Base-by-base conservation (phyloP, 2,888 invertebrate genomes). In the Ferdinandea cuprea region DNA sequence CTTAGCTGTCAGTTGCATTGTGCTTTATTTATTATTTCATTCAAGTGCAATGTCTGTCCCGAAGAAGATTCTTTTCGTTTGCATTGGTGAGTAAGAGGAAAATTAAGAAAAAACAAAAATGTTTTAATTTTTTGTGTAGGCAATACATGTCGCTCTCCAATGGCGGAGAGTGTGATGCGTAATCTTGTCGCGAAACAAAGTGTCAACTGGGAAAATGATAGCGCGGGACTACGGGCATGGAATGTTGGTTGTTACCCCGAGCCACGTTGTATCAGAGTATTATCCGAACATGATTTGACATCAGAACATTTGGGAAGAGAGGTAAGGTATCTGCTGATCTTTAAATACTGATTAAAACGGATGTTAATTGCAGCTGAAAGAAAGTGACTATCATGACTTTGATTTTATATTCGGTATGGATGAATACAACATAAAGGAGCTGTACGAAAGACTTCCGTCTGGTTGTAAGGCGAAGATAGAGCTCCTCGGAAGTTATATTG, bases 331-430 rank as follows among this genome's bases (percentile, higher is more conserved):
- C 37, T 5, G 3, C 4, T 13, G 0, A 9, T 4, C 7, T 32
- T 17, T 6, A 17, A 30, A 32, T 11, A 9, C 2, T 42, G 6
- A 37, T 7, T 7, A 21, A 25, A 0, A 1, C n/a, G 19, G 11
- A 32, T 5, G 1, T 37, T 2, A 30, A 32, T 92, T 92, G 13
- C 89, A 98, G 96, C 93, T 98, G 63, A 92, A 91, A 1, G 86
- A 91, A 40, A 92, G 92, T 6, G 98, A 98, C 89, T 98, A 96
- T 87, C 89, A 92, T 11, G 90, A 93, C 15, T 98, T 94, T 91
- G 95, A 98, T 90, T 96, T 93, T 89, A 97, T 98, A 86, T 96
- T 98, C 92, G 98, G 97, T 11, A 98, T 98, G 98, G 98, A 98
- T 89, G 92, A 96, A 66, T 92, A 93, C 11, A 98, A 98, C 88